A percentile compares a stretch with the other conserved stretches of the same genome.
These are phyloP conservation scores for Zosterops borbonicus DNA, from an alignment of 2,113 vertebrate genomes.

Conservation along the genomic window DNA sequence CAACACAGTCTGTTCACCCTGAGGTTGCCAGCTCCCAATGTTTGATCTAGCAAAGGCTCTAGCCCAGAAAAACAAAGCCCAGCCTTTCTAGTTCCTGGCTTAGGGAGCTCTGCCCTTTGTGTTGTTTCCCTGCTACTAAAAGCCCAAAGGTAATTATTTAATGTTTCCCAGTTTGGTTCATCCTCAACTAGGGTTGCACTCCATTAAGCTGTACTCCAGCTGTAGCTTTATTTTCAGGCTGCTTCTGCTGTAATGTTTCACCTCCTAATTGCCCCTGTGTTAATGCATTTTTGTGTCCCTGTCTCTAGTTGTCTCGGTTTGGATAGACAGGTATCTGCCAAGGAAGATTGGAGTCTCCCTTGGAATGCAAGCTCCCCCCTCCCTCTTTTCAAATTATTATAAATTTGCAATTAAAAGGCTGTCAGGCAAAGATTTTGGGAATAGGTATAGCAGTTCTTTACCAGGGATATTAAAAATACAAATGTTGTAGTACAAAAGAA, in stretches of 20 bases:
- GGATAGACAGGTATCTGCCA: too few species aligned
- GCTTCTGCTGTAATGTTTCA: background rate
- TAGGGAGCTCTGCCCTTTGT: background rate
- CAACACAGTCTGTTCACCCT: conserved; percentile 1
- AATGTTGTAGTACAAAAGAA: too few species aligned
- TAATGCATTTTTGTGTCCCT: background rate
- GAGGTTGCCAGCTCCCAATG: background rate
- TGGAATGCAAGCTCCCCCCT: too few species aligned
- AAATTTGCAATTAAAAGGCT: too few species aligned
- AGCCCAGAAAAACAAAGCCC: conserved; percentile 5
- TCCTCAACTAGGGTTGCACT: background rate
- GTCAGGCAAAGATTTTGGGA: too few species aligned
- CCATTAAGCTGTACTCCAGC: background rate
- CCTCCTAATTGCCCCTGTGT: background rate
- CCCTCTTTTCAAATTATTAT: too few species aligned
- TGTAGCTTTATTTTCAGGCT: background rate
- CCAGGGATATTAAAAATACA: too few species aligned
- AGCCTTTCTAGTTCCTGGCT: background rate
- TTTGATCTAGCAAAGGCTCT: background rate
- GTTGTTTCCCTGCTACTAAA: background rate
- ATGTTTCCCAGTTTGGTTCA: background rate
- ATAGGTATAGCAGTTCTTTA: too few species aligned
- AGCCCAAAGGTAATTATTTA: background rate
- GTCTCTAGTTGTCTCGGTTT: background rate
- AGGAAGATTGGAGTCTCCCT: too few species aligned